Evolutionary conservation across 37 sponge, comb jelly and placozoan species (phyloP).

Genomic region (Theonella swinhoei): DNA sequence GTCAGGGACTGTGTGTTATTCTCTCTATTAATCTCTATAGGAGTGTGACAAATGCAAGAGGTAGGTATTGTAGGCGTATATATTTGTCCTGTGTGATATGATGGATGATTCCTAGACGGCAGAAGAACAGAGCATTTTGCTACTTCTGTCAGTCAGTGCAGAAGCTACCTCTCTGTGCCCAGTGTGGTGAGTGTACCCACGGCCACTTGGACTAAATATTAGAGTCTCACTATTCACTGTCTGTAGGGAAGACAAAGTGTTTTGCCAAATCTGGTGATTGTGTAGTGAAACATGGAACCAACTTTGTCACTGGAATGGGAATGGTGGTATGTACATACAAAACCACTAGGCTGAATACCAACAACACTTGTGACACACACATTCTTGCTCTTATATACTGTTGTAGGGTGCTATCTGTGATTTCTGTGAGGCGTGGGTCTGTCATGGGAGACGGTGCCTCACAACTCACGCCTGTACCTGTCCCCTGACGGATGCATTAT

Average conservation of each 20-base stretch:
- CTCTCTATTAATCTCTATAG: constrained; percentile 16
- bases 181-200: constrained; percentile 81
- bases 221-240: not conserved
- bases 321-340: constrained; percentile 79
- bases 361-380: not conserved
- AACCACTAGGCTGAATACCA: not conserved
- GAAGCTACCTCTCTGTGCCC: constrained; percentile 88
- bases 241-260: constrained; percentile 93
- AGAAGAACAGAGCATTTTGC: constrained; percentile 98
- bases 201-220: not conserved
- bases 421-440: constrained; percentile 98
- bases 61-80: constrained; percentile 7
- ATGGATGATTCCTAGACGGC: constrained; percentile 36
- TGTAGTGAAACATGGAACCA: constrained; percentile 88
- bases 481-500: constrained; percentile 84
- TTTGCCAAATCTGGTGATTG: constrained; percentile 96
- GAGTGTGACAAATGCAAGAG: constrained; percentile 93
- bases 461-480: constrained; percentile 96
- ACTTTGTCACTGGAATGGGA: constrained; percentile 82
- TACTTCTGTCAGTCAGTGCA: constrained; percentile 92
- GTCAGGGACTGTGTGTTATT: not conserved
- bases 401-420: constrained; percentile 98
- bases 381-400: too few species aligned
- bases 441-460: constrained; percentile 95
- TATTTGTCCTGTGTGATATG: not conserved